Conservation (phyloP, 1,140 invertebrate species). For the Drosophila arizonae region DNA sequence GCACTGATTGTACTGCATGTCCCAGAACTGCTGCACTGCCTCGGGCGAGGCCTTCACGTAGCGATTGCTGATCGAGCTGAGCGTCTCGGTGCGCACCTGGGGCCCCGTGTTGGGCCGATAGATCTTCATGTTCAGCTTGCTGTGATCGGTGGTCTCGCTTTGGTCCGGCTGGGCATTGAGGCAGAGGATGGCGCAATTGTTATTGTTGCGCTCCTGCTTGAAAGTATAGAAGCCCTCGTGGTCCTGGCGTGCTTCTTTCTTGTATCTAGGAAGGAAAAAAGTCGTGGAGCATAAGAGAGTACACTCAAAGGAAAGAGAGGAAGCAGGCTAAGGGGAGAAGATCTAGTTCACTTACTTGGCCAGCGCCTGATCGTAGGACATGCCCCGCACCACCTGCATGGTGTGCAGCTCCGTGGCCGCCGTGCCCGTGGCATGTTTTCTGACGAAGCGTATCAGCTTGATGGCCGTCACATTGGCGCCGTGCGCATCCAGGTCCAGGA, state of each 20-base stretch:
- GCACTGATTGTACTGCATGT: slow-evolving; percentile 48
- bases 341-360: slow-evolving; percentile 84
- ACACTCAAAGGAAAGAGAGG: no score
- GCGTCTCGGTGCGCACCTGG: slow-evolving; percentile 55
- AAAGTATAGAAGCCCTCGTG: slow-evolving; percentile 62
- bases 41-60: slow-evolving; percentile 47
- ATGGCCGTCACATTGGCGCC: slow-evolving; percentile 92
- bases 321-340: no score
- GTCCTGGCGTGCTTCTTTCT: slow-evolving; percentile 29
- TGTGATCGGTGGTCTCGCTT: background rate
- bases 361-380: slow-evolving; percentile 92
- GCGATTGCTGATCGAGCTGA: slow-evolving; percentile 45
- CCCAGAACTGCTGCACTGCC: slow-evolving; percentile 40
- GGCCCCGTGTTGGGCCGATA: slow-evolving; percentile 62
- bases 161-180: slow-evolving; percentile 9
- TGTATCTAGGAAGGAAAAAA: slow-evolving; percentile 21
- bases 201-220: slow-evolving; percentile 43
- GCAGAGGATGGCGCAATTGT: slow-evolving; percentile 58
- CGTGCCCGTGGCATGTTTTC: slow-evolving; percentile 93
- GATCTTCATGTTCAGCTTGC: slow-evolving; percentile 48
- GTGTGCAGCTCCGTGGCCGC: slow-evolving; percentile 96
- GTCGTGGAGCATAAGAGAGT: no score
- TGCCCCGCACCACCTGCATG: slow-evolving; percentile 94
- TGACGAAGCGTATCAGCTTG: slow-evolving; percentile 89
- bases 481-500: slow-evolving; percentile 95